Evolutionary conservation across 2,113 vertebrate genomes (phyloP).

Genomic region (Corythaeola cristata): DNA sequence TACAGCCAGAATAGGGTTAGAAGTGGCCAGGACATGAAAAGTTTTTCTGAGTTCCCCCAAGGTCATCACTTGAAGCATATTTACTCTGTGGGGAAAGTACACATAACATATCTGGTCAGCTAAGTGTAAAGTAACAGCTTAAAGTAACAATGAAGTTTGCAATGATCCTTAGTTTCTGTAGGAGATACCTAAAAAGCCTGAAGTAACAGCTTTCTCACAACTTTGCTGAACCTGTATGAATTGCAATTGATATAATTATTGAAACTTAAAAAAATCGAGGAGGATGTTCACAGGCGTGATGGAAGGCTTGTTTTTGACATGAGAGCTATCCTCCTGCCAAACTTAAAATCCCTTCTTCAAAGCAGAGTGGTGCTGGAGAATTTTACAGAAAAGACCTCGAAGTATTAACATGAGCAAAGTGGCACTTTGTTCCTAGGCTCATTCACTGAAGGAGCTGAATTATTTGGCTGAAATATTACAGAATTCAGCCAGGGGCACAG

Average conservation of each 20-base stretch:
- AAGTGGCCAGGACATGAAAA: not conserved
- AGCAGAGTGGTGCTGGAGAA: not conserved
- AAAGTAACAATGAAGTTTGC: not conserved
- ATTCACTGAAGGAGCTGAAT: not conserved
- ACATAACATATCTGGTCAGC: not conserved
- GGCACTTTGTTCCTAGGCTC: not conserved
- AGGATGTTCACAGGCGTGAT: not conserved
- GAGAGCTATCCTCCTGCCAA: not conserved
- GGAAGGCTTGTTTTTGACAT: not conserved
- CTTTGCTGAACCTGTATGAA: not conserved
- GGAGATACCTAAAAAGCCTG: not conserved
- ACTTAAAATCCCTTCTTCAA: not conserved
- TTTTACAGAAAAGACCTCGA: not conserved
- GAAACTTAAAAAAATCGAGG: accelerated
- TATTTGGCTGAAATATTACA: not conserved
- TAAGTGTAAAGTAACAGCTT: not conserved
- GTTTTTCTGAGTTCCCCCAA: not conserved
- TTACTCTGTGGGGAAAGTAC: not conserved
- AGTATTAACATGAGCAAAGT: not conserved
- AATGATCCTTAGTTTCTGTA: not conserved
- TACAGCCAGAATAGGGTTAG: not conserved
- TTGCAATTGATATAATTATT: not conserved
- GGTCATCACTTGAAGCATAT: not conserved
- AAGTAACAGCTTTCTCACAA: not conserved
- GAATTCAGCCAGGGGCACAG: not conserved